Conservation (phyloP, 2,797 vertebrate genomes). For the Onychomys leucogaster region DNA sequence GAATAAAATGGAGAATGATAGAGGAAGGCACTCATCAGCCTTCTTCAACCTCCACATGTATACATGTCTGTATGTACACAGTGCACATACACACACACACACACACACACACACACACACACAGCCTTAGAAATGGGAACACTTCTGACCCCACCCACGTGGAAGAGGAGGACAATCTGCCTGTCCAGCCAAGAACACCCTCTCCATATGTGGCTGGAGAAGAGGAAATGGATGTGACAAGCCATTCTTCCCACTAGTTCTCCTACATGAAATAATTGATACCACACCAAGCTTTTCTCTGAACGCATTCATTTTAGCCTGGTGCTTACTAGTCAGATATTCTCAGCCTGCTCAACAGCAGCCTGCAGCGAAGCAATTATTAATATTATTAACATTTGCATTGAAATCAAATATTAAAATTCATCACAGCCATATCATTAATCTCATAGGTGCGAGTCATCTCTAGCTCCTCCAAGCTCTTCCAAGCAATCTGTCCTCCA, state of each 20-base stretch:
- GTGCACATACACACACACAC: not conserved
- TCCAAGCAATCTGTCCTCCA: slow-evolving; percentile 75
- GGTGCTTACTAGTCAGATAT: slow-evolving; percentile 78
- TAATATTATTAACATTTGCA: slow-evolving; percentile 86
- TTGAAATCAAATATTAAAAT: slow-evolving; percentile 85
- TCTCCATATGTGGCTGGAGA: slow-evolving; percentile 66
- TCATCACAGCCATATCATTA: slow-evolving; percentile 72
- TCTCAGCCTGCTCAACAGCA: slow-evolving; percentile 74
- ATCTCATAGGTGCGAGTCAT: slow-evolving; percentile 49
- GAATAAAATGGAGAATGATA: not conserved
- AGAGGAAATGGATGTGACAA: slow-evolving; percentile 71
- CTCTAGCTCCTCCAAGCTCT: slow-evolving; percentile 46
- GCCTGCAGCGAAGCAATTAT: slow-evolving; percentile 75
- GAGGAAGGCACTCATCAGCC: fast-evolving
- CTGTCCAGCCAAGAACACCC: not conserved
- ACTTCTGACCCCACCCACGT: fast-evolving
- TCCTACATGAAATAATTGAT: slow-evolving; percentile 81
- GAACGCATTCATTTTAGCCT: slow-evolving; percentile 71
- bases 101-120: not conserved
- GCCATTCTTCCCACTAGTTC: slow-evolving; percentile 76
- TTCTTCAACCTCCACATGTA: not conserved
- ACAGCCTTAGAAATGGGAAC: not conserved
- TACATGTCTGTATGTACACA: not conserved
- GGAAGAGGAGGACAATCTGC: not conserved
- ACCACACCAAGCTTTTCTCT: slow-evolving; percentile 77